Evolutionary conservation across 2,888 invertebrate genomes (phyloP).

Genomic region (Hydriomena furcata): DNA sequence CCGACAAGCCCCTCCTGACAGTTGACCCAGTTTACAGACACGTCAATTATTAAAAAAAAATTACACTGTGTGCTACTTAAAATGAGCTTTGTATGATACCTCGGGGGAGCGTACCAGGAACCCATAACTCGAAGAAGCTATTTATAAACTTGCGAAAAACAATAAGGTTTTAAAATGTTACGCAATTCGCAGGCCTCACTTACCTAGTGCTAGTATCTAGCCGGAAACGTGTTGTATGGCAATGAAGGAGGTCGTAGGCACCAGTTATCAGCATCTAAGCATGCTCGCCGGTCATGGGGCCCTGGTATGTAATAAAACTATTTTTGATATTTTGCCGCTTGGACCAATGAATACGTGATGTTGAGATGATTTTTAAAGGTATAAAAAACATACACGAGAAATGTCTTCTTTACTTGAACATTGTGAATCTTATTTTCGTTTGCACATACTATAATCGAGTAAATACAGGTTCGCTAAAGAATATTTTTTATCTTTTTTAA

Average conservation of each 20-base stretch:
- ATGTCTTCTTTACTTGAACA: conserved; percentile 14
- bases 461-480: neutral
- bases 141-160: conserved; percentile 15
- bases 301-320: conserved; percentile 60
- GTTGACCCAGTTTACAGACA: conserved; percentile 22
- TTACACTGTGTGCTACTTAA: conserved; percentile 9
- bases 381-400: conserved; percentile 23
- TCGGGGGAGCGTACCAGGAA: conserved; percentile 22
- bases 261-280: conserved; percentile 68
- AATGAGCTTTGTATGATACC: conserved; percentile 11
- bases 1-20: conserved; percentile 6
- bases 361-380: conserved; percentile 27
- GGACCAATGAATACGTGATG: conserved; percentile 56
- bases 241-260: conserved; percentile 68
- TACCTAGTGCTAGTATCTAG: conserved; percentile 49
- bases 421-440: conserved; percentile 7
- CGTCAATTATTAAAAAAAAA: conserved; percentile 15
- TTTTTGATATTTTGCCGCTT: conserved; percentile 69
- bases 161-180: conserved; percentile 26
- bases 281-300: conserved; percentile 62
- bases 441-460: neutral
- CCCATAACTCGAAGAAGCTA: conserved; percentile 2
- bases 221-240: conserved; percentile 71
- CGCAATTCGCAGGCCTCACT: conserved; percentile 29
- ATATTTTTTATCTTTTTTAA: too few relatives aligned